Evolutionary conservation across 2,888 invertebrate genomes (phyloP).

Genomic region (Papilio elwesi): DNA sequence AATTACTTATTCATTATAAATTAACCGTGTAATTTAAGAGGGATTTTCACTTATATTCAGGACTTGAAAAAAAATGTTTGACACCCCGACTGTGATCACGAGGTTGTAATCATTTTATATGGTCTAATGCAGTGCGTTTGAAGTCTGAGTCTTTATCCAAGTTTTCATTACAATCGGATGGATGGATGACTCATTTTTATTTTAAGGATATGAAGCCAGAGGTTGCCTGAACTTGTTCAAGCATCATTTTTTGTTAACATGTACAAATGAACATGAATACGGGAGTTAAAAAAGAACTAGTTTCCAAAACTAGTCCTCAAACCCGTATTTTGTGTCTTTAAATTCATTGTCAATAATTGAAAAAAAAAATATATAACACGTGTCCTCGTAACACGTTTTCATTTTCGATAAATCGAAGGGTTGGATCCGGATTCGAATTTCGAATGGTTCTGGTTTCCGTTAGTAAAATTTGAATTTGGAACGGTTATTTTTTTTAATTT

Average conservation of each 20-base stretch:
- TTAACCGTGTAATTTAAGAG: conserved; percentile 1
- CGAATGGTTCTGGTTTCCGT: not conserved
- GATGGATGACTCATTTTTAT: too few species aligned
- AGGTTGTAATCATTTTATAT: too few species aligned
- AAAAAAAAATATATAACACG: conserved; percentile 25
- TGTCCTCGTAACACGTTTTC: conserved; percentile 12
- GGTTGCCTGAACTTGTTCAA: too few species aligned
- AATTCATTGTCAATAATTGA: not conserved
- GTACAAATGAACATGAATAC: not conserved
- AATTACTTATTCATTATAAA: conserved; percentile 34
- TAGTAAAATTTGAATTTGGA: conserved; percentile 43
- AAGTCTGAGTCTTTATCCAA: too few species aligned
- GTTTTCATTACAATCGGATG: too few species aligned
- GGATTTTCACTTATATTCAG: not conserved
- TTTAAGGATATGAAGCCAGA: too few species aligned
- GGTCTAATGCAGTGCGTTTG: too few species aligned
- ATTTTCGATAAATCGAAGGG: conserved; percentile 38
- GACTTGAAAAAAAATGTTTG: not conserved
- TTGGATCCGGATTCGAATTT: conserved; percentile 42
- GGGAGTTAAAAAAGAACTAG: conserved; percentile 21
- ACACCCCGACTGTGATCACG: not conserved
- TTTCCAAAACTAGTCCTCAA: conserved; percentile 15
- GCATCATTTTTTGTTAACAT: not conserved
- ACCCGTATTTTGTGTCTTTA: not conserved
- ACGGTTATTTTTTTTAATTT: conserved; percentile 19